Percentiles rank a stretch among this genome's conserved stretches.
phyloP scores from a whole-genome alignment of 2,113 vertebrate species.

The Cisticola juncidis region DNA sequence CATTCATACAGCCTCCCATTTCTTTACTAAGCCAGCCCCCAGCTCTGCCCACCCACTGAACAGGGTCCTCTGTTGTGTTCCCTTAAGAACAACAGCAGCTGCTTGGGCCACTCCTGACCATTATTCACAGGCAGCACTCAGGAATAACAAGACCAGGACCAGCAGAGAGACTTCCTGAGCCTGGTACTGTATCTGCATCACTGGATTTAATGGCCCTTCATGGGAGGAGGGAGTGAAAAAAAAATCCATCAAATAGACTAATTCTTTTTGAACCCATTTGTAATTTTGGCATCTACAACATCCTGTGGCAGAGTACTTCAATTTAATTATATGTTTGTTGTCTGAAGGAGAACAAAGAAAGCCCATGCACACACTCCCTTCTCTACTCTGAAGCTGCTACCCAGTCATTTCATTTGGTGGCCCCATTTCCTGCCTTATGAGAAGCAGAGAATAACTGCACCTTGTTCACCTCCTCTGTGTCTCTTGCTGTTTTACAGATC shows the following conservation, averaged over 20 bases:
- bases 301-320: conserved; percentile 62
- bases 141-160: background rate
- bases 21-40: background rate
- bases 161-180: conserved; percentile 23
- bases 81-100: background rate
- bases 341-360: conserved; percentile 63
- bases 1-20: background rate
- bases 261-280: conserved; percentile 49
- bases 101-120: background rate
- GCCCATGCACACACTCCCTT: conserved; percentile 5
- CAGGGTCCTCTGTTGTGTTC: background rate
- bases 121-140: conserved; percentile 3
- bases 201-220: conserved; percentile 23
- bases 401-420: conserved; percentile 46
- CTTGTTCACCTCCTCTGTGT: background rate
- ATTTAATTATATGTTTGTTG: conserved; percentile 62
- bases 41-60: background rate
- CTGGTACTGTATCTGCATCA: background rate
- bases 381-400: background rate
- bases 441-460: background rate
- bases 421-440: conserved; percentile 32
- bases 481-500: background rate
- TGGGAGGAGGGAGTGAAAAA: background rate
- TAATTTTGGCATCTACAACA: conserved; percentile 60
- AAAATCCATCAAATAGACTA: conserved; percentile 29